A percentile compares a stretch with the other conserved stretches of the same genome.
Evolutionary conservation across 2,113 vertebrate species (phyloP).

Genomic region (Rana temporaria): DNA sequence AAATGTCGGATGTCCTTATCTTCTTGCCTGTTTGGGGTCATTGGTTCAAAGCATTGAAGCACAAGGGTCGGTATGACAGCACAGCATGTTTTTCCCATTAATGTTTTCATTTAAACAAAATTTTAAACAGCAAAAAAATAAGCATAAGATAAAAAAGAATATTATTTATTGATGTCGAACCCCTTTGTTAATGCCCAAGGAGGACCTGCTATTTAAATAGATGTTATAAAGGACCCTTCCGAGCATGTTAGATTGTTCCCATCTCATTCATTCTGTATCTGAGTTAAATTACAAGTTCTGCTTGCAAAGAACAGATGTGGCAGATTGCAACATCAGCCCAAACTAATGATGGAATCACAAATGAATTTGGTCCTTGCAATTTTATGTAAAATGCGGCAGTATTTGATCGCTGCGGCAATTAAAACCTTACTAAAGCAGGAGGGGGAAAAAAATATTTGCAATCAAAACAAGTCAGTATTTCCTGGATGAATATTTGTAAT

Average conservation of each 20-base stretch:
- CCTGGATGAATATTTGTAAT: slow-evolving; percentile 53
- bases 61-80: no score
- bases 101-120: no score
- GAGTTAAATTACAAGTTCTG: slow-evolving; percentile 29
- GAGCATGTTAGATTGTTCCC: neutral
- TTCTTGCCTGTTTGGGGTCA: no score
- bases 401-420: slow-evolving; percentile 51
- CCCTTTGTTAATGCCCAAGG: neutral
- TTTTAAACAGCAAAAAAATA: no score
- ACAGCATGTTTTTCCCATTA: no score
- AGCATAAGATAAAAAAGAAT: no score
- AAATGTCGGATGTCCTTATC: no score
- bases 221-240: neutral
- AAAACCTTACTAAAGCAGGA: slow-evolving; percentile 33
- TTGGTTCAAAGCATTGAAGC: no score
- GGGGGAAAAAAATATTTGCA: slow-evolving; percentile 48
- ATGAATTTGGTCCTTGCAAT: slow-evolving; percentile 37
- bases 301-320: slow-evolving; percentile 48
- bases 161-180: no score
- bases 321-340: slow-evolving; percentile 37
- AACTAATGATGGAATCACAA: slow-evolving; percentile 49
- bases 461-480: slow-evolving; percentile 48
- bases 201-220: neutral
- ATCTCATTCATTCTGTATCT: slow-evolving; percentile 27
- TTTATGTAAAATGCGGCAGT: slow-evolving; percentile 34